phyloP scores from a whole-genome alignment of 2,113 vertebrate genomes.

The Istiophorus platypterus region DNA sequence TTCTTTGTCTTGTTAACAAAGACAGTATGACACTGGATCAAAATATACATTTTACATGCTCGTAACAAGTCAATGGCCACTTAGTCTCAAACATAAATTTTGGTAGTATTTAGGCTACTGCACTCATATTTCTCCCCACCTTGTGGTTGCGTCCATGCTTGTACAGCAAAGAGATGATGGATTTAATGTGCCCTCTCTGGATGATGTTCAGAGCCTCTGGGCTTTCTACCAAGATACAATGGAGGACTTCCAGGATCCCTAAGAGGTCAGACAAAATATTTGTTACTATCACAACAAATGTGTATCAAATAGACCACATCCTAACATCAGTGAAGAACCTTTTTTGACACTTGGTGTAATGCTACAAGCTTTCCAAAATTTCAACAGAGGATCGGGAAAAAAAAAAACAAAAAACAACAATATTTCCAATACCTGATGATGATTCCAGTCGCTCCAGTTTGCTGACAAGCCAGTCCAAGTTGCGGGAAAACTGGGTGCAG shows the following conservation, averaged over 20 bases:
- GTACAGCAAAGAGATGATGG: slow-evolving; percentile 95
- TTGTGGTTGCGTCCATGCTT: slow-evolving; percentile 97
- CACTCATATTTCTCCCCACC: slow-evolving; percentile 76
- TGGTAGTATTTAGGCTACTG: neutral
- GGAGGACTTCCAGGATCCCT: slow-evolving; percentile 97
- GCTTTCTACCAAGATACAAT: slow-evolving; percentile 95
- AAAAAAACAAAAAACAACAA: neutral
- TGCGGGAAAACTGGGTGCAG: slow-evolving; percentile 95
- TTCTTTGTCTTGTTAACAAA: neutral
- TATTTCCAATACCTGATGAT: slow-evolving; percentile 90
- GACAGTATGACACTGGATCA: neutral
- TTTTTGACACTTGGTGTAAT: neutral
- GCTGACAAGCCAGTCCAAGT: slow-evolving; percentile 96
- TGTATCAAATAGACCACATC: neutral
- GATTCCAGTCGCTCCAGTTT: slow-evolving; percentile 97
- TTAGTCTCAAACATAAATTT: neutral
- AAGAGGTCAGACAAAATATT: slow-evolving; percentile 37
- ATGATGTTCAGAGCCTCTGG: slow-evolving; percentile 97
- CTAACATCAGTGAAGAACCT: neutral
- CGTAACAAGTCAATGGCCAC: neutral
- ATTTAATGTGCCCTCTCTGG: slow-evolving; percentile 93
- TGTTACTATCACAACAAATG: slow-evolving; percentile 2
- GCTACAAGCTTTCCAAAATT: neutral
- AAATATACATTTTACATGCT: neutral
- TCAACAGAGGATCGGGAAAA: neutral